A percentile compares a stretch with the other conserved stretches of the same genome.
phyloP scores from a whole-genome alignment of 1,140 invertebrate species.

The Nilaparvata lugens region DNA sequence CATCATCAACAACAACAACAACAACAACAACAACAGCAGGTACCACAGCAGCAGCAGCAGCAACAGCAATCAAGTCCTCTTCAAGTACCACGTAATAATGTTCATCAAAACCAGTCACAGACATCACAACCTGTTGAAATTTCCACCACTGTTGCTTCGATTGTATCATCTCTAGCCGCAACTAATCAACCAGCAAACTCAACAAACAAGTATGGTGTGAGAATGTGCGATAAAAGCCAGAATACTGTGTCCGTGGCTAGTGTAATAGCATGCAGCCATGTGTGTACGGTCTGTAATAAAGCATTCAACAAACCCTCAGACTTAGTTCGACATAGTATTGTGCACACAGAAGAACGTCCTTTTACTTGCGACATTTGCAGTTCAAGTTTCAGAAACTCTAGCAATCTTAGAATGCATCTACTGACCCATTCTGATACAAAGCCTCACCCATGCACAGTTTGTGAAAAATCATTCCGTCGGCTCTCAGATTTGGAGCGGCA shows the following conservation, averaged over 20 bases:
- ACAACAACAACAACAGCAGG: constrained; percentile 13
- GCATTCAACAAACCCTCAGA: constrained; percentile 23
- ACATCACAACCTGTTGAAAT: constrained; percentile 57
- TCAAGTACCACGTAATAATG: not conserved
- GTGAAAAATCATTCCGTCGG: constrained; percentile 30
- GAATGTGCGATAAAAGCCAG: constrained; percentile 8
- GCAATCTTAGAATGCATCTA: constrained; percentile 27
- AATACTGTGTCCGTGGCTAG: not conserved
- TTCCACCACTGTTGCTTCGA: constrained; percentile 47
- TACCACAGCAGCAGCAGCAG: not conserved
- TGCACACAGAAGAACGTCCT: constrained; percentile 25
- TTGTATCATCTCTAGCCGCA: constrained; percentile 30
- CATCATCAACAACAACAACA: constrained; percentile 12
- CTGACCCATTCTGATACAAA: constrained; percentile 38
- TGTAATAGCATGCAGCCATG: not conserved
- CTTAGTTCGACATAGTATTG: constrained; percentile 19
- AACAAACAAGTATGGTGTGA: constrained; percentile 31
- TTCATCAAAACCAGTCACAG: not conserved
- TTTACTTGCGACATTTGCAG: constrained; percentile 26
- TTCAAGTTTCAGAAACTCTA: constrained; percentile 25
- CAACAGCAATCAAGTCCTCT: not conserved
- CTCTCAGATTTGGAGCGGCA: constrained; percentile 61
- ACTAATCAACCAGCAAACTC: constrained; percentile 28
- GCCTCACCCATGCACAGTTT: constrained; percentile 39
- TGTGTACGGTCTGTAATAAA: constrained; percentile 11